Base-by-base conservation (phyloP, 2,113 vertebrate species). In the Bothrops jararaca region DNA sequence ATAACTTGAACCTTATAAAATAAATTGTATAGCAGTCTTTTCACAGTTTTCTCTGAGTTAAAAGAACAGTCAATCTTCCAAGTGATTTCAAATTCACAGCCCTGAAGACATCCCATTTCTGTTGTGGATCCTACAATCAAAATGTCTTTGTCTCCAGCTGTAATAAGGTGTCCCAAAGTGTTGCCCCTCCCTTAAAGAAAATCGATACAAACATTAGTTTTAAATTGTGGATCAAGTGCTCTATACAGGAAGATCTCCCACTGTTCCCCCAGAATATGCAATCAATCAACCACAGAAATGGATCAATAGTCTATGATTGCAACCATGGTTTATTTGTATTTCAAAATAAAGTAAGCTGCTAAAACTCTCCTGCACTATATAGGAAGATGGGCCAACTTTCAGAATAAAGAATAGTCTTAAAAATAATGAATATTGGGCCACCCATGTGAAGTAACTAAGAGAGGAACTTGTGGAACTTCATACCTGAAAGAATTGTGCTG, bases 11-110 rank as follows among this genome's bases (percentile, higher is more conserved):
- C 34, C 1, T 48, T 92, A 52, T 11, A n/a, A 90, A 34, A 4
- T 87, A 93, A 34, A 89, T 39, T 91, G 18, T 8, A 58, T 23
- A 48, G 69, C 3, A 58, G 9, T 1, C 0, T 23, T 5, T 26
- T n/a, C 60, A 50, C 39, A 18, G 69, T 52, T 0, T 22, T 50
- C n/a, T 94, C 85, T 48, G 0, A 1, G 56, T 34, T 24, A 56
- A 0, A 0, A 69, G 69, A 8, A 88, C 48, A 58, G 53, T 50
- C 24, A 60, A 2, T 13, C 64, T 26, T 54, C 58, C 13, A 34
- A n/a, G 10, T 60, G 4, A 60, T 57, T 45, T 58, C 24, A 57
- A 5, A 26, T 91, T 52, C 57, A 86, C 24, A 48, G 56, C 24
- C 26, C 54, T 34, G 56, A 87, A 50, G 54, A 22, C 5, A 13